Conservation (phyloP, 2,888 invertebrate genomes). For the Nebria salina region DNA sequence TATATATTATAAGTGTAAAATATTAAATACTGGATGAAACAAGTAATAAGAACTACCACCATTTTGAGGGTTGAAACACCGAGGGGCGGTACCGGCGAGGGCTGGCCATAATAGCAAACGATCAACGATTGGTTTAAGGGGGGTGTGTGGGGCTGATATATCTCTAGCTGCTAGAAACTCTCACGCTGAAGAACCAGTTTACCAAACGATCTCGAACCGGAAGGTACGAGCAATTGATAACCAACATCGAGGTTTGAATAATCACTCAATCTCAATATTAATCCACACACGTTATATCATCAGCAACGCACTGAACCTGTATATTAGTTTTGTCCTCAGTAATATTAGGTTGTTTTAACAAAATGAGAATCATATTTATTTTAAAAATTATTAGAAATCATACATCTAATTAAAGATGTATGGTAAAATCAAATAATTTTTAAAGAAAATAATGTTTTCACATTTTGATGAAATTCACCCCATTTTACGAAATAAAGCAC, state of each 20-base stretch:
- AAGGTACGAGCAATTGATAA: not conserved
- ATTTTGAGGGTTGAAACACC: slow-evolving; percentile 2
- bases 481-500: too few relatives aligned
- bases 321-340: not conserved
- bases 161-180: not conserved
- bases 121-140: not conserved
- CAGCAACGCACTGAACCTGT: slow-evolving; percentile 1
- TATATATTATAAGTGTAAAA: not conserved
- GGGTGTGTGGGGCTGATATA: not conserved
- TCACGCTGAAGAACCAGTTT: not conserved
- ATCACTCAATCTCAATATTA: not conserved
- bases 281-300: not conserved
- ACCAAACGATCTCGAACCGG: not conserved
- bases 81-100: slow-evolving; percentile 2
- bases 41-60: not conserved
- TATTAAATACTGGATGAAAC: not conserved
- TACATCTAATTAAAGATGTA: too few relatives aligned
- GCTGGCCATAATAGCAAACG: not conserved
- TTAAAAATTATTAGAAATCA: not conserved
- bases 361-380: not conserved
- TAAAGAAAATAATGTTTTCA: too few relatives aligned
- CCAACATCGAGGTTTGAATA: not conserved
- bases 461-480: too few relatives aligned
- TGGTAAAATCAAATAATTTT: too few relatives aligned
- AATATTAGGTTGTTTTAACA: not conserved